Evolutionary conservation across 2,113 vertebrate species (phyloP), one percentile per base, ranked within the genome.

Genomic region (Fregata magnificens): DNA sequence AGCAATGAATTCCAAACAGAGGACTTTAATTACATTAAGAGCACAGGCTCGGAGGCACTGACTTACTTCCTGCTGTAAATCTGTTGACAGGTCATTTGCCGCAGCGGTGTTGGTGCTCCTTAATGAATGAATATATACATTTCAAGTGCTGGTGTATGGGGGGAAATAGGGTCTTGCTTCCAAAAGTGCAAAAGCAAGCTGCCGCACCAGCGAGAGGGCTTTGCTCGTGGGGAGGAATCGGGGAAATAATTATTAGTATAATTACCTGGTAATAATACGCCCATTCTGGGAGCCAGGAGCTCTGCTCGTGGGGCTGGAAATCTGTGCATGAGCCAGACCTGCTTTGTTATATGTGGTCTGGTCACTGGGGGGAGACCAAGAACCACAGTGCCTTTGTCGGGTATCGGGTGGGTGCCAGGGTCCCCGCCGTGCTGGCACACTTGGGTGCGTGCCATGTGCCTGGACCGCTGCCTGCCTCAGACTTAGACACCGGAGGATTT

Each of bases 21-120:
- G 93, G 95, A 70, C 94, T 97, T 97, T 98, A 98, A 98, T 98
- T 98, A 95, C 93, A 94, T 97, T 97, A 97, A 96, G 95, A 65
- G 63, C 4, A 12, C 63, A 94, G 92, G 90, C 95, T 98, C 16
- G 6, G 85, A 97, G 97, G 97, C 98, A 96, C 88, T 84, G 93
- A 96, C 95, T 97, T 94, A 96, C 89, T 97, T 98, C 96, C 96
- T 97, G 96, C 96, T 85, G 82, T 90, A 96, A 97, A 97, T 96
- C 95, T 96, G 95, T 94, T 67, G 38, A 96, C 96, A 98, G 96
- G 92, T 97, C 96, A 95, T 98, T 97, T 97, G 96, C 96, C 72
- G 80, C 90, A 53, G 94, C 11, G 29, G 91, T 70, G 52, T 96
- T 74, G 17, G 58, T 82, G 93, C 40, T 85, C 93, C 90, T 90